Evolutionary conservation across 2,797 vertebrate genomes (phyloP).

Genomic region (Onychomys torridus): DNA sequence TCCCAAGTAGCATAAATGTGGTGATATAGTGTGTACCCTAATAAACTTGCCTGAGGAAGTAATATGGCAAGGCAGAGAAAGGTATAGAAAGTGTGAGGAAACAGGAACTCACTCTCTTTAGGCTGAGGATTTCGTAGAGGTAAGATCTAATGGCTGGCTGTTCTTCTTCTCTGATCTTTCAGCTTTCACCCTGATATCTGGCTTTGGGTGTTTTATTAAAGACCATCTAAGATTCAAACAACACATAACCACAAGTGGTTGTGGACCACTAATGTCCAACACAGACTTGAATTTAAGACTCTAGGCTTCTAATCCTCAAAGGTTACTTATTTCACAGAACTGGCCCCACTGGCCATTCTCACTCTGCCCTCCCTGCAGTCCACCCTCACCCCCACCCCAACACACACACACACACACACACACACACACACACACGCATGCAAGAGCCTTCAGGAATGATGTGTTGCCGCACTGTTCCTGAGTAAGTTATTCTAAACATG

Average conservation of each 20-base stretch:
- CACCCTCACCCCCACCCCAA: too few relatives aligned
- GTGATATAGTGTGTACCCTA: too few relatives aligned
- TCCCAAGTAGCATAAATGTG: neutral
- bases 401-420: neutral
- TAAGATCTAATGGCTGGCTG: too few relatives aligned
- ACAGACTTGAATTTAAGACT: neutral
- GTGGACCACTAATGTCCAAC: neutral
- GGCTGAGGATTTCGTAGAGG: too few relatives aligned
- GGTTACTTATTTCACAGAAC: neutral
- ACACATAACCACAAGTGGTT: neutral
- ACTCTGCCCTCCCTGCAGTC: neutral
- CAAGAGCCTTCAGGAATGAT: neutral
- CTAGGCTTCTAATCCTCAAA: neutral
- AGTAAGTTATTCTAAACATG: constrained; percentile 33
- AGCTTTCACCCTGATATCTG: too few relatives aligned
- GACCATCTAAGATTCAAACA: too few relatives aligned
- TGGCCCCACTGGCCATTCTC: neutral
- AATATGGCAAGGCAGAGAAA: too few relatives aligned
- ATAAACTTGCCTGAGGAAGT: too few relatives aligned
- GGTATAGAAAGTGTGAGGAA: too few relatives aligned
- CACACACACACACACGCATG: neutral
- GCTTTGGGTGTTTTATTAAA: neutral
- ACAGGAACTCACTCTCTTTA: too few relatives aligned
- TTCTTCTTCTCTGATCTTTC: too few relatives aligned
- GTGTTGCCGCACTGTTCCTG: neutral